Percentiles rank a stretch among this genome's conserved stretches.
Evolutionary conservation across 2,797 vertebrate genomes (phyloP).

Genomic region (Neomorphus geoffroyi): DNA sequence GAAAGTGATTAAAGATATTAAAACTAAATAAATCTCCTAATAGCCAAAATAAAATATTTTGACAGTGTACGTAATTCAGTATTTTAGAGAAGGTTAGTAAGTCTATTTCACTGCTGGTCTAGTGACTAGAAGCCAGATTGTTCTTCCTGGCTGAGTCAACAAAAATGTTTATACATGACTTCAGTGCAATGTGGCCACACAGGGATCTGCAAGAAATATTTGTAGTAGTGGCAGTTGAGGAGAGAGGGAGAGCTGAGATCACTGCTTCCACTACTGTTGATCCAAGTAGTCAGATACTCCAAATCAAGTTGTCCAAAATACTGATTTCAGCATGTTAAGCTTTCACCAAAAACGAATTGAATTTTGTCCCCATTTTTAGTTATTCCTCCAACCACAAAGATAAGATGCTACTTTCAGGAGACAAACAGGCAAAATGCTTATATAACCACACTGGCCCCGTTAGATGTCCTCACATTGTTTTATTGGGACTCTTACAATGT

Average conservation of each 20-base stretch:
- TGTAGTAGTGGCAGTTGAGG: neutral
- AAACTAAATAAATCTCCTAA: neutral
- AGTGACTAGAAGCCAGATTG: neutral
- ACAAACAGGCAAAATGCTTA: neutral
- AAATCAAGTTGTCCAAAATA: neutral
- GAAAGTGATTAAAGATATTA: conserved; percentile 10
- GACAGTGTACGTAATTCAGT: neutral
- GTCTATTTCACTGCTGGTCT: neutral
- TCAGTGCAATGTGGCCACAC: neutral
- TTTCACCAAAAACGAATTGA: neutral
- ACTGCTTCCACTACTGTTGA: neutral
- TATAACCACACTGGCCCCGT: neutral
- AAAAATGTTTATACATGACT: conserved; percentile 37
- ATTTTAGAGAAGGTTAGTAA: neutral
- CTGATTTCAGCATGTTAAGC: neutral
- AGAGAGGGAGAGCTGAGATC: neutral
- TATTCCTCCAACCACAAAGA: neutral
- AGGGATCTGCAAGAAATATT: neutral
- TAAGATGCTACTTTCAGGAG: neutral
- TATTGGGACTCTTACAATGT: neutral
- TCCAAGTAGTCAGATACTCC: neutral
- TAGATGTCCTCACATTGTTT: neutral
- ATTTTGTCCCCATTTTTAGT: neutral
- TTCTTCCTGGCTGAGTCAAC: conserved; percentile 46
- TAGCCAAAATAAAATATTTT: conserved; percentile 2